Percentiles rank a stretch among this genome's conserved stretches.
phyloP scores from a whole-genome alignment of 2,113 vertebrate species.

The Sigmodon hispidus region DNA sequence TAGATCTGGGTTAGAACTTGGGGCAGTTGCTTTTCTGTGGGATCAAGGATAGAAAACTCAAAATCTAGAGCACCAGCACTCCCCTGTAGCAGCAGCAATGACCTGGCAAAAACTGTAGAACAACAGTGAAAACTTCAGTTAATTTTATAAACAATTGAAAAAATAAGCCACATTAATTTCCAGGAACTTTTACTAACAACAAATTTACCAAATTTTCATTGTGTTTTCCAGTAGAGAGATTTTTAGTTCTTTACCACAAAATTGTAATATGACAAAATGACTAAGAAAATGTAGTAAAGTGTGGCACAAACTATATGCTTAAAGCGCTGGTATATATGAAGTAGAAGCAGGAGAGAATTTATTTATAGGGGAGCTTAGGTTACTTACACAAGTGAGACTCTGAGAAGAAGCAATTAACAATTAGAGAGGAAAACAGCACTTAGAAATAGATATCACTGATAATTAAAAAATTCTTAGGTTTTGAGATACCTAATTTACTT shows the following conservation, averaged over 20 bases:
- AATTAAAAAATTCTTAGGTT: not conserved
- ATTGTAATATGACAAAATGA: not conserved
- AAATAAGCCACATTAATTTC: not conserved
- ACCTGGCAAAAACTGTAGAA: not conserved
- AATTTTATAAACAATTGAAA: conserved; percentile 19
- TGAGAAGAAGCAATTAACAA: not conserved
- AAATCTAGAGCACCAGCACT: not conserved
- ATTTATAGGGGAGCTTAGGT: not conserved
- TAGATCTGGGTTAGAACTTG: not conserved
- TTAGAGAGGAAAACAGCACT: not conserved
- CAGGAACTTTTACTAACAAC: not conserved
- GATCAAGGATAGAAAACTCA: not conserved
- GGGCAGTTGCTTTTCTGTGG: not conserved
- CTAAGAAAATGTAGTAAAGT: not conserved
- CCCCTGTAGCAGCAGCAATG: not conserved
- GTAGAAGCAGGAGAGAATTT: not conserved
- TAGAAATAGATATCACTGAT: not conserved
- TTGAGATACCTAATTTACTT: not conserved
- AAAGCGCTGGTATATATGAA: not conserved
- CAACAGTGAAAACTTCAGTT: not conserved
- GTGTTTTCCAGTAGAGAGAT: conserved; percentile 24
- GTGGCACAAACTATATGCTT: not conserved
- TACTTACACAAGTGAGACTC: not conserved
- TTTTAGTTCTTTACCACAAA: not conserved
- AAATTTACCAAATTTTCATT: not conserved